A percentile compares a stretch with the other conserved stretches of the same genome.
Evolutionary conservation across 2,113 vertebrate genomes (phyloP).

Genomic region (Emydocephalus ijimae): DNA sequence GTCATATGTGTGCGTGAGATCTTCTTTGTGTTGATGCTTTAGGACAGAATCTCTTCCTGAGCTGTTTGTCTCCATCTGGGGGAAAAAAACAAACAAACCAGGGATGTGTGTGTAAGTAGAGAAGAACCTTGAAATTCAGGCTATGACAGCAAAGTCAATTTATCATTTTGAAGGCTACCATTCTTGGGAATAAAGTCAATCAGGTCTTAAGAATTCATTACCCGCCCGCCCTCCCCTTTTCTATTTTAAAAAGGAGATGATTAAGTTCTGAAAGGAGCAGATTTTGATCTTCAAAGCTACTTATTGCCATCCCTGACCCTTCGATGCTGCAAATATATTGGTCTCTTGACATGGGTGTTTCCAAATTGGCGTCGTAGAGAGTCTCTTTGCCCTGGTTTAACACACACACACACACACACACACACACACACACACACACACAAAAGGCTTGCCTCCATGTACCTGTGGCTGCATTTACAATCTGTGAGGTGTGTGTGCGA

Average conservation of each 20-base stretch:
- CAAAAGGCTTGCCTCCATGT: not conserved
- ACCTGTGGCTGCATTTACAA: not conserved
- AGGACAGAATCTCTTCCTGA: constrained; percentile 38
- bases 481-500: not conserved
- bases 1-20: constrained; percentile 4
- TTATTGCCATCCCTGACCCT: not conserved
- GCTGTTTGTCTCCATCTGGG: constrained; percentile 38
- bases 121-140: constrained; percentile 30
- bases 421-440: no score
- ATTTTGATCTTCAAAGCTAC: constrained; percentile 7
- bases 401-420: no score
- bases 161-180: constrained; percentile 37
- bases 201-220: constrained; percentile 28
- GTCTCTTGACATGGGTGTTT: not conserved
- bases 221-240: not conserved
- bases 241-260: not conserved
- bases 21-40: constrained; percentile 29
- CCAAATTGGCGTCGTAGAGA: no score
- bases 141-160: constrained; percentile 38
- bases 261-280: not conserved
- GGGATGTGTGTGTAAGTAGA: not conserved
- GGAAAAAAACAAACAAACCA: not conserved
- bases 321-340: not conserved
- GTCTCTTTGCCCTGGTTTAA: not conserved
- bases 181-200: constrained; percentile 26